Evolutionary conservation across 1,140 invertebrate species (phyloP).

Genomic region (Hyphantria cunea): DNA sequence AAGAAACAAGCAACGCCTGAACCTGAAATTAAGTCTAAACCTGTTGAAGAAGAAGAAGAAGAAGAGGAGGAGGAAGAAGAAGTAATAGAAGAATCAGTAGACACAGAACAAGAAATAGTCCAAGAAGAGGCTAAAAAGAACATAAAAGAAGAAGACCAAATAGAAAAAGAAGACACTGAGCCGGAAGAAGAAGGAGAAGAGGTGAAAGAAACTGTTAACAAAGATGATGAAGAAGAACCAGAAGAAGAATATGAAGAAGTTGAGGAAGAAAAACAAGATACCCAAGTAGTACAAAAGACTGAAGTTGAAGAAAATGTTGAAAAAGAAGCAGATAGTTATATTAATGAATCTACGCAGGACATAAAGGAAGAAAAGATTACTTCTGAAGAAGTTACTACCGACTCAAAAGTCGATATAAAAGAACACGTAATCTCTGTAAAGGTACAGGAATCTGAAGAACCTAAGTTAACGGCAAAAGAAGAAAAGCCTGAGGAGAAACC

Average conservation of each 20-base stretch:
- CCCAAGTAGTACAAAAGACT: slow-evolving; percentile 30
- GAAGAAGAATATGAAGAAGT: slow-evolving; percentile 30
- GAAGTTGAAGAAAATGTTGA: slow-evolving; percentile 7
- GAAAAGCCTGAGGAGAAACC: slow-evolving; percentile 33
- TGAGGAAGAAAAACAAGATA: slow-evolving; percentile 29
- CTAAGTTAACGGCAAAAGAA: slow-evolving; percentile 20
- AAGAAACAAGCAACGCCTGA: slow-evolving; percentile 18
- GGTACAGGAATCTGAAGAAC: slow-evolving; percentile 9
- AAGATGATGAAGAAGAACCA: slow-evolving; percentile 42
- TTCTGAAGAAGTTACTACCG: slow-evolving; percentile 31
- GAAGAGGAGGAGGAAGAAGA: slow-evolving; percentile 30
- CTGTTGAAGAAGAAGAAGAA: slow-evolving; percentile 31
- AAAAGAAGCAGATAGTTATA: slow-evolving; percentile 18
- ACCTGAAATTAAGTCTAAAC: slow-evolving; percentile 5
- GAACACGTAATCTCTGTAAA: slow-evolving; percentile 21
- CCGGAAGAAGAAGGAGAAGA: slow-evolving; percentile 25
- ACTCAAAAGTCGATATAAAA: slow-evolving; percentile 34
- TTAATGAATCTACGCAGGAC: slow-evolving; percentile 23
- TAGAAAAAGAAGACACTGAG: background rate
- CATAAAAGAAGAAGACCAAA: slow-evolving; percentile 11
- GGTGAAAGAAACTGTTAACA: slow-evolving; percentile 43
- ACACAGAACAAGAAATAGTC: slow-evolving; percentile 20
- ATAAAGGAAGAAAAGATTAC: background rate
- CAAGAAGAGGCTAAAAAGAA: slow-evolving; percentile 29
- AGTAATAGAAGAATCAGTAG: slow-evolving; percentile 27